Base-by-base conservation (phyloP, 2,888 invertebrate species). In the Proisotoma minuta region DNA sequence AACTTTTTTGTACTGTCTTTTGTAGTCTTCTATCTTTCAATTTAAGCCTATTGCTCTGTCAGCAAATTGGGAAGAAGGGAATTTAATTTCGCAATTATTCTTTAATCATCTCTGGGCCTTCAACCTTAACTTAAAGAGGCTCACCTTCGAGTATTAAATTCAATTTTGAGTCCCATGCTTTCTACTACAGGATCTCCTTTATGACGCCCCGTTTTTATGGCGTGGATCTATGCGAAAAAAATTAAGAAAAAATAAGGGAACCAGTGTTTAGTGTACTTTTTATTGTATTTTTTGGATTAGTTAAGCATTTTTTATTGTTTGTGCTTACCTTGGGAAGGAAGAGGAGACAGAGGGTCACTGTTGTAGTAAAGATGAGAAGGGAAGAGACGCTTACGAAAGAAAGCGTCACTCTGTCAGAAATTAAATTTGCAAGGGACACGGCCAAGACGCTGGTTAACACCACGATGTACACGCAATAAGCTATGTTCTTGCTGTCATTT, bases 401-500 rank as follows among this genome's bases (percentile, higher is more conserved):
- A 63, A 90, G 76, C 0, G 90, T 88, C 2, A 88, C 87, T 62
- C 88, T 83, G 73, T 92, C 90, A 1, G 88, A 87, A 72, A 93
- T 86, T 56, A 94, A 84, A 75, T 90, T 91, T n/a, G 91, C 91
- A 67, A 92, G 81, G 3, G 91, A 88, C 3, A 93, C 91, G 10
- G 92, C 90, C 71, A 91, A 87, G 8, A 88, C 86, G 72, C 90
- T 90, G 51, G 89, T 89, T 68, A 94, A 89, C 54, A 94, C 91
- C 0, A 92, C 92, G 56, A 87, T 91, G 76, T 95, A 94, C 0
- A 94, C 93, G 73, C 91, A 92, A 77, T 94, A 87, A 12, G 91
- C 94, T 72, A 95, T 94, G 78, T 93, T 92, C 76, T 92, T 90
- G 3, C 93, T 93, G 79, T 95, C 94, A 79, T 94, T 94, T 26